Evolutionary conservation across 1,140 invertebrate species (phyloP), one percentile per base, ranked within the genome.

Genomic region (Dreissena rostriformis): DNA sequence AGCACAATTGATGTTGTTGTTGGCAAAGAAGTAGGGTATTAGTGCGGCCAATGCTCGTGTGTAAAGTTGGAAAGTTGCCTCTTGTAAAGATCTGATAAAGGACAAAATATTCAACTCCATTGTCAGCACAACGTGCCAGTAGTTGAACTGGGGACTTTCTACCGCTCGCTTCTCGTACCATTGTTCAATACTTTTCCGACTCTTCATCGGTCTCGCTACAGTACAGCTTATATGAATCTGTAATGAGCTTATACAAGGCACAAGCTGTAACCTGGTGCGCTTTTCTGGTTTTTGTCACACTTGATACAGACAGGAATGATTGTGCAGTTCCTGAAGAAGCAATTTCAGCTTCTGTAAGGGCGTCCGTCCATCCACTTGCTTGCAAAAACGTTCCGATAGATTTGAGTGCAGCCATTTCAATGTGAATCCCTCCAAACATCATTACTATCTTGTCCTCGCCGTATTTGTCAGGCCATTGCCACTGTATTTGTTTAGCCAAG

Each of bases 401-500:
- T 12, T 66, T 72, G 0, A 74, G 53, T 17, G 26, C 39, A 63
- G 81, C 49, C 72, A 86, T 77, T 73, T 86, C 81, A 22, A 28
- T 80, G 22, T 79, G 67, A 24, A 88, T 26, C 0, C 68, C 78
- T 24, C 76, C 85, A 51, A 87, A 61, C 75, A 86, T 82, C 19
- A 82, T 63, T 51, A 88, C 82, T 68, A 73, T 82, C 2, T 67
- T 76, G n/a, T 85, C 52, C 66, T 90, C 88, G 66, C 85, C 87
- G 80, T 87, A 78, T 26, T 51, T 84, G n/a, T 67, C 83, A 52
- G 63, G 86, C 52, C 88, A 90, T 28, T 77, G 61, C 84, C 82
- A 90, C 77, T 90, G 89, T 39, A 90, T 88, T 39, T 75, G 57
- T 75, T 86, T 90, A 11, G 76, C 72, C 15, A 87, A 52, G 15